phyloP scores from a whole-genome alignment of 2,888 invertebrate genomes.

The Leptinotarsa tumamoca region DNA sequence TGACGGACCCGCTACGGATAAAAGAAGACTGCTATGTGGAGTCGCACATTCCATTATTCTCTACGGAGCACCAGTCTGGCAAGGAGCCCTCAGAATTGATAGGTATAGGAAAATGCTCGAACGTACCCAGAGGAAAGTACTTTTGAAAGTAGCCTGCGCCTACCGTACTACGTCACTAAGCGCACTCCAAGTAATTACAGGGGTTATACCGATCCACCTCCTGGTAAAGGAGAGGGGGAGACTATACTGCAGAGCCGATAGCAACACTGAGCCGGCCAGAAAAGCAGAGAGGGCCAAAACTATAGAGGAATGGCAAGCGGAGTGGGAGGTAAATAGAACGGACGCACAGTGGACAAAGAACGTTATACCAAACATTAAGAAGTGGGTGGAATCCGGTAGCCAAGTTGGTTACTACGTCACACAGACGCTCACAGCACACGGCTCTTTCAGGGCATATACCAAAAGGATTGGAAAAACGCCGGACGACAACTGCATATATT shows the following conservation, averaged over 20 bases:
- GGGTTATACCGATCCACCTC: background rate
- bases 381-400: background rate
- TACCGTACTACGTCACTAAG: constrained; percentile 24
- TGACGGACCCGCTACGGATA: no score
- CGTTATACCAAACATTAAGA: background rate
- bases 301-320: background rate
- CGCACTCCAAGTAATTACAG: constrained; percentile 18
- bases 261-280: background rate
- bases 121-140: constrained; percentile 10
- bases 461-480: constrained; percentile 24
- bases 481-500: constrained; percentile 26
- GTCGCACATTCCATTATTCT: no score
- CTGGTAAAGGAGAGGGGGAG: background rate
- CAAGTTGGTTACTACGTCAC: constrained; percentile 1
- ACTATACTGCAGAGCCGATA: background rate
- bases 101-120: background rate
- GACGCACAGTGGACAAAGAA: background rate
- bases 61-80: constrained; percentile 26
- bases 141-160: constrained; percentile 6
- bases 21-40: no score
- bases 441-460: constrained; percentile 25
- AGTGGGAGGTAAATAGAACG: background rate
- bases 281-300: background rate
- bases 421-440: constrained; percentile 32
- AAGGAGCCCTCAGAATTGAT: background rate